Evolutionary conservation across 2,888 invertebrate genomes (phyloP).

Genomic region (Notodonta ziczac): DNA sequence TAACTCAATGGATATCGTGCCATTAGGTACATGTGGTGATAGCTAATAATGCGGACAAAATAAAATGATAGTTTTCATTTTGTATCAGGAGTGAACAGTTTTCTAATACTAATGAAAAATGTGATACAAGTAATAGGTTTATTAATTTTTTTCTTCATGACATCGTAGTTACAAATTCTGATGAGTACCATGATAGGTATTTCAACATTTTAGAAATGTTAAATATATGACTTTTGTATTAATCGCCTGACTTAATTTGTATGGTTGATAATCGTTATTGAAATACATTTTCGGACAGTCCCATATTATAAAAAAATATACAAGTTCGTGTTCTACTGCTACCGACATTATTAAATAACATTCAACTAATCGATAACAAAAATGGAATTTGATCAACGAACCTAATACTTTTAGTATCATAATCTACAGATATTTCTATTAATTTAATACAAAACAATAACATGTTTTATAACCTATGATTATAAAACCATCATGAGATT

Average conservation of each 20-base stretch:
- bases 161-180: too few relatives aligned
- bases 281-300: too few relatives aligned
- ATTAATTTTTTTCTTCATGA: too few relatives aligned
- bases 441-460: not conserved
- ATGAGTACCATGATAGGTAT: too few relatives aligned
- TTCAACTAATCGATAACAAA: not conserved
- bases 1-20: not conserved
- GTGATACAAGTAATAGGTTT: too few relatives aligned
- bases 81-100: conserved; percentile 13
- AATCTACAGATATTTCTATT: not conserved
- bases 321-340: conserved; percentile 4
- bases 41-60: conserved; percentile 29
- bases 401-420: not conserved
- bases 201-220: too few relatives aligned
- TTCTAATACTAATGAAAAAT: not conserved
- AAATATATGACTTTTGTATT: too few relatives aligned
- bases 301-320: too few relatives aligned
- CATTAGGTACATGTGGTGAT: conserved; percentile 16
- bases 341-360: not conserved
- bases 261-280: too few relatives aligned
- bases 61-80: conserved; percentile 14
- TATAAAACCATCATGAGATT: conserved; percentile 24
- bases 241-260: too few relatives aligned
- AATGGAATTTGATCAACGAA: not conserved
- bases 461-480: conserved; percentile 4